phyloP scores from a whole-genome alignment of 2,797 vertebrate genomes.

The Rhinella marina region DNA sequence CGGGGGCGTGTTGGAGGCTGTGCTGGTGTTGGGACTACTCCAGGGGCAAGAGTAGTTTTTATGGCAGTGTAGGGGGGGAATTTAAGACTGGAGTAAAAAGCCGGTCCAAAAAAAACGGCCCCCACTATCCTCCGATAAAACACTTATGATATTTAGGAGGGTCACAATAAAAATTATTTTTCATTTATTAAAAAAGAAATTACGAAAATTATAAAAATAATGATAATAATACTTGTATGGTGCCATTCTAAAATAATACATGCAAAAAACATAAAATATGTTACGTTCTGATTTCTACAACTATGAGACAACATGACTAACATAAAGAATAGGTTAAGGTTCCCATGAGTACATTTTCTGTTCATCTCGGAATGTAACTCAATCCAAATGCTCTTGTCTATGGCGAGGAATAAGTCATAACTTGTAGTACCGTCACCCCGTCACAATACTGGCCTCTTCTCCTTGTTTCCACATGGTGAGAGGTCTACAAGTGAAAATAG shows the following conservation, averaged over 20 bases:
- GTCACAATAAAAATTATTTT: not conserved
- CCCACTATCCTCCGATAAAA: not conserved
- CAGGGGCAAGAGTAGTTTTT: no score
- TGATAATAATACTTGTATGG: not conserved
- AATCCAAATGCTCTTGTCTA: conserved; percentile 14
- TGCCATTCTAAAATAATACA: not conserved
- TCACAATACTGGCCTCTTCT: conserved; percentile 1
- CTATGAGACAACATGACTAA: not conserved
- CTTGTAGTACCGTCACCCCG: not conserved
- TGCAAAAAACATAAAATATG: not conserved
- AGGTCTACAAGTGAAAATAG: conserved; percentile 23
- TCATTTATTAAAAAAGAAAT: no score
- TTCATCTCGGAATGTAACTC: not conserved
- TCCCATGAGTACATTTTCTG: not conserved
- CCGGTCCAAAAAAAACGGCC: no score
- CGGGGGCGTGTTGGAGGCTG: no score
- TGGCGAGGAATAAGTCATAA: not conserved
- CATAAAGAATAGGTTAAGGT: not conserved
- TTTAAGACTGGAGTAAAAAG: no score
- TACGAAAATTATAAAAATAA: not conserved
- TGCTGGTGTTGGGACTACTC: no score
- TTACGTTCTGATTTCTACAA: not conserved
- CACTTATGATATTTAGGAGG: not conserved
- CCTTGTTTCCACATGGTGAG: conserved; percentile 21
- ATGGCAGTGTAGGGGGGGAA: no score